Conservation (phyloP, 2,797 vertebrate species). For the Arctocebus calabarensis region DNA sequence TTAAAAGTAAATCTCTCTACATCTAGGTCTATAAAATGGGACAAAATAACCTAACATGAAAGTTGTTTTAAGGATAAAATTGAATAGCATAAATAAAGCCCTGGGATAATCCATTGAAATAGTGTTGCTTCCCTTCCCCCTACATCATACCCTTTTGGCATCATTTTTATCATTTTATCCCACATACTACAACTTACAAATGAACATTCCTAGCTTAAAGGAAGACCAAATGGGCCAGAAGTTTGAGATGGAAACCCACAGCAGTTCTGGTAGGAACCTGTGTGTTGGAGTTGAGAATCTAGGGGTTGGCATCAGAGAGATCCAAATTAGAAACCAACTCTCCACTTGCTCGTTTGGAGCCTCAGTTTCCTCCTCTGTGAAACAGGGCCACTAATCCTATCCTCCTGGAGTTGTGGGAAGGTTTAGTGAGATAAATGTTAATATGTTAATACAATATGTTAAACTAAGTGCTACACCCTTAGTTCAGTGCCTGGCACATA, state of each 20-base stretch:
- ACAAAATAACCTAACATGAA: not conserved
- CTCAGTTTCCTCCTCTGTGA: not conserved
- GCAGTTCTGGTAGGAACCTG: not conserved
- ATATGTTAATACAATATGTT: too few relatives aligned
- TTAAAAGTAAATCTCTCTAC: not conserved
- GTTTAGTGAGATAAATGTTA: not conserved
- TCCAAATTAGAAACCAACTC: not conserved
- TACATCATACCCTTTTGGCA: not conserved
- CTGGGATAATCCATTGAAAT: not conserved
- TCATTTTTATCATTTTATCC: conserved; percentile 18
- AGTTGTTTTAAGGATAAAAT: not conserved
- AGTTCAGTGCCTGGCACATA: not conserved
- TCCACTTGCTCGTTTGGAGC: not conserved
- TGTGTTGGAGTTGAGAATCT: not conserved
- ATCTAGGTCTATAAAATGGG: not conserved
- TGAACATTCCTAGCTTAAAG: conserved; percentile 1
- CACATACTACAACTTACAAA: not conserved
- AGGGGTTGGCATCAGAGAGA: not conserved
- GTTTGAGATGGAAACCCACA: not conserved
- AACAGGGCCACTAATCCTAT: not conserved
- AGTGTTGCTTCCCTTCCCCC: not conserved
- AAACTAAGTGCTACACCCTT: not conserved
- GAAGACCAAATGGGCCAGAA: not conserved
- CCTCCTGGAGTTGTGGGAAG: not conserved
- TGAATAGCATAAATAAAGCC: not conserved